phyloP scores from a whole-genome alignment of 2,888 invertebrate species.

The Lasioglossum oenotherae region DNA sequence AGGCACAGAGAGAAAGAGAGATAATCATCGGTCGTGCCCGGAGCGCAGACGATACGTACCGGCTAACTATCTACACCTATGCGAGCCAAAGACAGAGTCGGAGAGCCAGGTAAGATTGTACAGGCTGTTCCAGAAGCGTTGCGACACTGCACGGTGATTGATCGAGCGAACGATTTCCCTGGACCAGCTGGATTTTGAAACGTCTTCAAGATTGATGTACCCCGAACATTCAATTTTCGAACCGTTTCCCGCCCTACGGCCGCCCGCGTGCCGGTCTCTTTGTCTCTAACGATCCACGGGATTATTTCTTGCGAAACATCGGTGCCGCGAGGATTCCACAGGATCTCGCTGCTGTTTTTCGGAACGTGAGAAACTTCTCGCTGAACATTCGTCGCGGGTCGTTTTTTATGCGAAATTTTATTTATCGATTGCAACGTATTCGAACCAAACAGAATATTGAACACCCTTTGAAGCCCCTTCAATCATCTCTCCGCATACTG shows the following conservation, averaged over 20 bases:
- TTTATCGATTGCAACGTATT: too few species aligned
- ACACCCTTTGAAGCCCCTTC: too few species aligned
- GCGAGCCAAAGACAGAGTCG: neutral
- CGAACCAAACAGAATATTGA: too few species aligned
- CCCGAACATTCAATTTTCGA: slow-evolving; percentile 4
- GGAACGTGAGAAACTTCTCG: neutral
- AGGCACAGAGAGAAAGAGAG: slow-evolving; percentile 68
- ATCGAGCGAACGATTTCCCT: slow-evolving; percentile 9
- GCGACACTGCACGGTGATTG: slow-evolving; percentile 20
- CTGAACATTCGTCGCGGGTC: neutral
- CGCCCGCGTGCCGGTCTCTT: neutral
- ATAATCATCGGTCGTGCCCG: slow-evolving; percentile 80
- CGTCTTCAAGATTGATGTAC: slow-evolving; percentile 13
- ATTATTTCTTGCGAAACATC: neutral
- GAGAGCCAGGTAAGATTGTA: slow-evolving; percentile 13
- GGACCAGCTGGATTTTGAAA: neutral
- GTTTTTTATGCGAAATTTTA: neutral
- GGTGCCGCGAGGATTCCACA: neutral
- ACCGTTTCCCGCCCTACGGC: neutral
- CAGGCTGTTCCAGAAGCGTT: slow-evolving; percentile 27
- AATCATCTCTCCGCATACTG: too few species aligned
- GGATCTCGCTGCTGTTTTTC: neutral
- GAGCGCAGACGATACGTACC: slow-evolving; percentile 67
- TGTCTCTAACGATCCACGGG: neutral
- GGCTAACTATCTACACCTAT: slow-evolving; percentile 45